A percentile compares a stretch with the other conserved stretches of the same genome.
phyloP scores from a whole-genome alignment of 2,888 invertebrate species.

The Cosmorhoe ocellata region DNA sequence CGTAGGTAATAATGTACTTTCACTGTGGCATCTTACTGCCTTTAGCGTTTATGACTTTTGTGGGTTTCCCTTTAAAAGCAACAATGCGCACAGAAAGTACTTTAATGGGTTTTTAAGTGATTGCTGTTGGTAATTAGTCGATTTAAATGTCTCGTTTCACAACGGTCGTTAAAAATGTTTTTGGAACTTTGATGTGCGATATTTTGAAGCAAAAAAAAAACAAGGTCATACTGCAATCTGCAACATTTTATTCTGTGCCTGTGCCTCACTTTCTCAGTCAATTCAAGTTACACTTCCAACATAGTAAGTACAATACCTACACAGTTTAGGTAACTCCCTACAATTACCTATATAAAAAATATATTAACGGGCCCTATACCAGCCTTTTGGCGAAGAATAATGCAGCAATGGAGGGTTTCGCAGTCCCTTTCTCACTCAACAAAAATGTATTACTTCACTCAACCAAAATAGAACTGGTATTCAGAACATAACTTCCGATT shows the following conservation, averaged over 20 bases:
- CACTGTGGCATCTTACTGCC: conserved; percentile 45
- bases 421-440: not conserved
- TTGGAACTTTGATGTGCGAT: not conserved
- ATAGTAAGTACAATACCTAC: too few species aligned
- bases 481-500: conserved; percentile 19
- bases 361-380: too few species aligned
- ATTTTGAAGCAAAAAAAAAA: not conserved
- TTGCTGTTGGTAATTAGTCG: conserved; percentile 28
- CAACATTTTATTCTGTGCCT: too few species aligned
- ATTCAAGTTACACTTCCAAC: too few species aligned
- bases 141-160: conserved; percentile 19
- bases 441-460: not conserved
- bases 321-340: too few species aligned
- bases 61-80: conserved; percentile 38
- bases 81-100: conserved; percentile 15
- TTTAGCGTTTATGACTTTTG: conserved; percentile 48
- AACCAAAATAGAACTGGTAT: conserved; percentile 17
- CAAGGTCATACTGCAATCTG: not conserved
- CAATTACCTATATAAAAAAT: too few species aligned
- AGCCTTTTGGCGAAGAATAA: too few species aligned
- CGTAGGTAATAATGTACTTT: conserved; percentile 31
- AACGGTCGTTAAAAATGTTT: not conserved
- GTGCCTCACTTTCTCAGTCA: too few species aligned
- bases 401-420: too few species aligned
- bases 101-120: conserved; percentile 25